These are phyloP conservation scores for Melanostoma scalare DNA, from an alignment of 2,888 invertebrate species.

Conservation along the genomic window DNA sequence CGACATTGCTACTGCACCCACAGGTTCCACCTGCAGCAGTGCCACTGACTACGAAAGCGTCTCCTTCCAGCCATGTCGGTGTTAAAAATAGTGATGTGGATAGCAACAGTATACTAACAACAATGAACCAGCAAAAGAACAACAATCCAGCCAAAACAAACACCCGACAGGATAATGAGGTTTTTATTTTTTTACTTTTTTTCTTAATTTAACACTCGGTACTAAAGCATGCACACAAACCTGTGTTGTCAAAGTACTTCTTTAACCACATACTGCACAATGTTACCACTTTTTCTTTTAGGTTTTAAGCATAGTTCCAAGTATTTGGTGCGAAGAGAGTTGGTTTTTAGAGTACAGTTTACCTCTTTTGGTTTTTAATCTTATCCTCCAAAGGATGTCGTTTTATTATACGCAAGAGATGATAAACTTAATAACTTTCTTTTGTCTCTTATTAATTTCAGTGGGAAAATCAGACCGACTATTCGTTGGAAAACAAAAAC, in stretches of 20 bases:
- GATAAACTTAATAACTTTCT: slow-evolving; percentile 51
- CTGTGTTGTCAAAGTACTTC: no score
- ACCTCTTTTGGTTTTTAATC: not conserved
- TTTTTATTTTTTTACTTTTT: slow-evolving; percentile 52
- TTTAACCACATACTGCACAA: slow-evolving; percentile 29
- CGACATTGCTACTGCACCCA: slow-evolving; percentile 76
- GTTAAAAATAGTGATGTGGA: slow-evolving; percentile 19
- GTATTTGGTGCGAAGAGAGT: slow-evolving; percentile 29
- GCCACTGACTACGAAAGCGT: not conserved
- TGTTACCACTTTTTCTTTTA: slow-evolving; percentile 25
- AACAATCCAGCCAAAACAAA: slow-evolving; percentile 53
- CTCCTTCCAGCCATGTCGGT: not conserved
- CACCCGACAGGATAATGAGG: slow-evolving; percentile 65
- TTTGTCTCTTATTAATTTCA: slow-evolving; percentile 54
- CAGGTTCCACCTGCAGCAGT: slow-evolving; percentile 69
- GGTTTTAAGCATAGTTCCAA: slow-evolving; percentile 28
- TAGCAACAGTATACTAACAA: slow-evolving; percentile 45
- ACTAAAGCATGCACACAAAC: slow-evolving; percentile 3
- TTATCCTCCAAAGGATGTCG: slow-evolving; percentile 1
- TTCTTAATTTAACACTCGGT: not conserved
- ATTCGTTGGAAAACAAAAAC: slow-evolving; percentile 37
- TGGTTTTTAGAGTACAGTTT: slow-evolving; percentile 19
- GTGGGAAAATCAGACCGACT: slow-evolving; percentile 28
- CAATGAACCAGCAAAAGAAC: slow-evolving; percentile 39
- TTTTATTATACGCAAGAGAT: slow-evolving; percentile 28